Conservation (phyloP, 2,113 vertebrate species). For the Dicaeum eximium region DNA sequence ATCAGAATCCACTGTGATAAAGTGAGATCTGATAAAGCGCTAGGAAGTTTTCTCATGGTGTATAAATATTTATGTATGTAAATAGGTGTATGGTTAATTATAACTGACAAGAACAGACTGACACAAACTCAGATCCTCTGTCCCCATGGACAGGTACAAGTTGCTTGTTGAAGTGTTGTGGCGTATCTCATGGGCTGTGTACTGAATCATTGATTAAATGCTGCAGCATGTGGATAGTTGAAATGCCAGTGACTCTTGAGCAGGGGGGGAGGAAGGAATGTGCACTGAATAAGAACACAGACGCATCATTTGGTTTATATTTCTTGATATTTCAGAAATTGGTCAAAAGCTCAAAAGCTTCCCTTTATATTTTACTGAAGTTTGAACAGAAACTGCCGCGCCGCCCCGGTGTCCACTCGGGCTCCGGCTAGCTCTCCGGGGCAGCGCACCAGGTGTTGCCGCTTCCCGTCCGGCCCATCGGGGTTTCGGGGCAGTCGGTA, state of each 20-base stretch:
- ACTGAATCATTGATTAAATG: slow-evolving; percentile 78
- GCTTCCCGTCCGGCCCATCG: too few relatives aligned
- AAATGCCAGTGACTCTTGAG: slow-evolving; percentile 55
- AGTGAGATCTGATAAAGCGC: slow-evolving; percentile 54
- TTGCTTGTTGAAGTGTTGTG: slow-evolving; percentile 70
- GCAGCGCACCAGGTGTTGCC: too few relatives aligned
- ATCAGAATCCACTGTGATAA: slow-evolving; percentile 45
- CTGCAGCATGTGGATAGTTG: slow-evolving; percentile 68
- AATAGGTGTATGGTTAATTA: slow-evolving; percentile 69
- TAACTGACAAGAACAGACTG: slow-evolving; percentile 69
- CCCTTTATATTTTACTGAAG: slow-evolving; percentile 3
- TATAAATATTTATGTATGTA: slow-evolving; percentile 79
- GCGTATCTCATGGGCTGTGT: slow-evolving; percentile 66
- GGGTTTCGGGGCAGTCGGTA: too few relatives aligned
- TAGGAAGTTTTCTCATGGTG: slow-evolving; percentile 63
- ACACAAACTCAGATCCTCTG: slow-evolving; percentile 72
- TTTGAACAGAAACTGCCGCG: neutral
- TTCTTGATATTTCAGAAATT: neutral
- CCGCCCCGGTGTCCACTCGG: too few relatives aligned
- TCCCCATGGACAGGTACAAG: slow-evolving; percentile 68
- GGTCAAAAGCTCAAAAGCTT: neutral
- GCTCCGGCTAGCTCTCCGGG: too few relatives aligned
- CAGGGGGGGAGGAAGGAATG: neutral
- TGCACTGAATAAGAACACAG: slow-evolving; percentile 50
- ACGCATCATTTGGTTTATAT: neutral